Evolutionary conservation across 2,797 vertebrate species (phyloP).

Genomic region (Amazona ochrocephala): DNA sequence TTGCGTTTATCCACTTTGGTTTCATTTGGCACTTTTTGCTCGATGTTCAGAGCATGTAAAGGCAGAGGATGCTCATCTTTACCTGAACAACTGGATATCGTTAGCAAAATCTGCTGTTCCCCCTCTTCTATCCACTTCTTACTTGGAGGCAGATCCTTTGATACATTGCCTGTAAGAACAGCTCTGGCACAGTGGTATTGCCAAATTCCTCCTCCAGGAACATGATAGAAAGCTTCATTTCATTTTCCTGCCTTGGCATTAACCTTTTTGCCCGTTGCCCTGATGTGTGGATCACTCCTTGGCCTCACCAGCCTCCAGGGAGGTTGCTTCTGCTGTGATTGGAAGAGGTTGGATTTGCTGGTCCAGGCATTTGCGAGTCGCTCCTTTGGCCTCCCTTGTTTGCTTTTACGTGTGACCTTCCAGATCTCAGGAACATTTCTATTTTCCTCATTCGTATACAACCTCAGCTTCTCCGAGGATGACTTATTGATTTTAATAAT

Average conservation of each 20-base stretch:
- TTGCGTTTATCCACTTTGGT: not conserved
- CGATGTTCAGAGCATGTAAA: not conserved
- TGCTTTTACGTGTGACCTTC: constrained; percentile 25
- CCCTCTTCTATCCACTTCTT: not conserved
- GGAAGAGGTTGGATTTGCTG: not conserved
- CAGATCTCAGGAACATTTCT: constrained; percentile 19
- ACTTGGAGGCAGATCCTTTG: not conserved
- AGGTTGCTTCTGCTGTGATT: not conserved
- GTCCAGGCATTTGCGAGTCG: not conserved
- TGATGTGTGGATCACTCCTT: not conserved
- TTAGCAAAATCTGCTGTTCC: not conserved
- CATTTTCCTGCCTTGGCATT: not conserved
- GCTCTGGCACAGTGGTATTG: not conserved
- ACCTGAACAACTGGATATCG: not conserved
- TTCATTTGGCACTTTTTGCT: not conserved
- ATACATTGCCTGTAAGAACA: not conserved
- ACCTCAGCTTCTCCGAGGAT: constrained; percentile 42
- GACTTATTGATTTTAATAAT: constrained; percentile 70
- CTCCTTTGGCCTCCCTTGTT: constrained; percentile 30
- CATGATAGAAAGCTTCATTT: not conserved
- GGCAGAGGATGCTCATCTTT: not conserved
- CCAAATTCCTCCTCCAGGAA: not conserved
- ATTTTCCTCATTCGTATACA: constrained; percentile 15
- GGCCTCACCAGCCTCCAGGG: not conserved
- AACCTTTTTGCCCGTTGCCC: not conserved